Base-by-base conservation (phyloP, 2,797 vertebrate genomes). In the Denticeps clupeoides region DNA sequence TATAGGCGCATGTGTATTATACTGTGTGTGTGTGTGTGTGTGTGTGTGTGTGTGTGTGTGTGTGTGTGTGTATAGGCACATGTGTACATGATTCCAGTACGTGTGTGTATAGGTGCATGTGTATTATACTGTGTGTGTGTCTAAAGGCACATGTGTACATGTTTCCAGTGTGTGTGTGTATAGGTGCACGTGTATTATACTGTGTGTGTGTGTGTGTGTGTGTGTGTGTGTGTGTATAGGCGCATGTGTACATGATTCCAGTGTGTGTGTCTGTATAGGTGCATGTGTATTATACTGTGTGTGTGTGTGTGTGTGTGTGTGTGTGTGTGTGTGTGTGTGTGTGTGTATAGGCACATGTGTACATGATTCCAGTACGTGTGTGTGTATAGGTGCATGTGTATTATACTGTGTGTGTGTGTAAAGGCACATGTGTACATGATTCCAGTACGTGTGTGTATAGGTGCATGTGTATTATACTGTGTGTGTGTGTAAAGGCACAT, bases 291-390 rank as follows among this genome's bases (percentile, higher is more conserved):
- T 37, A 41, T 54, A 22, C 18, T 43, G 16, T 7, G 12, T 24
- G 15, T 19, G 8, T n/a, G 3, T 13, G 19, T n/a, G 41, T 21
- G n/a, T 15, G 24, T 21, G 41, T 25, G 27, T 27, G 40, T n/a
- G 16, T 15, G n/a, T 18, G 26, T 24, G 13, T 24, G 2, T 44
- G 25, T 42, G 41, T 32, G 23, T 29, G 43, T 40, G 22, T 25
- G 31, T 37, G 12, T 48, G 41, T 49, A 41, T 49, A 21, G 40
- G 31, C 31, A 45, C 31, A 43, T 2, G 10, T 52, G 4, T 48
- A 31, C 32, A 31, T n/a, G n/a, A n/a, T n/a, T n/a, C n/a, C n/a
- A n/a, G n/a, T 32, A 31, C 32, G 32, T 8, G 31, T 15, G 5
- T 15, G 12, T 7, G 12, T 16, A 13, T 35, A 6, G 16, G 47